Evolutionary conservation across 2,113 vertebrate genomes (phyloP).

Genomic region (Esox niger): DNA sequence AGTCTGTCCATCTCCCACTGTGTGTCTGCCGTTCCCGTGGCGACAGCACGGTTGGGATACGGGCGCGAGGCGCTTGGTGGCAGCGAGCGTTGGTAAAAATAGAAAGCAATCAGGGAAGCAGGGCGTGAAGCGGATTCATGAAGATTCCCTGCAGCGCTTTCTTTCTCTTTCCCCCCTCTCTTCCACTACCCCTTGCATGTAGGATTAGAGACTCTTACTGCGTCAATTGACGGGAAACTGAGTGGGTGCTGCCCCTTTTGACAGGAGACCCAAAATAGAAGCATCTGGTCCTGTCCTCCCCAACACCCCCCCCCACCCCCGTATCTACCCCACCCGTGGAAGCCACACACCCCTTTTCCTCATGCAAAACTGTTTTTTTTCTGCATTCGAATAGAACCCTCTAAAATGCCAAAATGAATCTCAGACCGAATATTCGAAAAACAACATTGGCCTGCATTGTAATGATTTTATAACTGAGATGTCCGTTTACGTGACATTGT

Average conservation of each 20-base stretch:
- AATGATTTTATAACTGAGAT: slow-evolving; percentile 53
- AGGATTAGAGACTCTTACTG: slow-evolving; percentile 65
- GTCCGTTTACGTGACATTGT: neutral
- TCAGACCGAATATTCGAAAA: slow-evolving; percentile 56
- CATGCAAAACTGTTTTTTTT: neutral
- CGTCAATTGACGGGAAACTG: slow-evolving; percentile 52
- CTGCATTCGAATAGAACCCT: slow-evolving; percentile 32
- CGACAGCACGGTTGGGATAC: slow-evolving; percentile 72
- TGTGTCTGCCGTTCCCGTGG: slow-evolving; percentile 69
- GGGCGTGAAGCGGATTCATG: slow-evolving; percentile 74
- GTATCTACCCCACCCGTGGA: no score
- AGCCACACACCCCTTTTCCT: neutral
- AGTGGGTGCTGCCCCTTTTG: slow-evolving; percentile 60
- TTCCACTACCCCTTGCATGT: slow-evolving; percentile 61
- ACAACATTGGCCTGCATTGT: slow-evolving; percentile 19
- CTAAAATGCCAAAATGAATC: slow-evolving; percentile 62
- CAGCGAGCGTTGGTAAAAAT: slow-evolving; percentile 76
- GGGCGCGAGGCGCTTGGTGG: slow-evolving; percentile 68
- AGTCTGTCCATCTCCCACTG: slow-evolving; percentile 46
- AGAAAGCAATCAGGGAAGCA: slow-evolving; percentile 78
- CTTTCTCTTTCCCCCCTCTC: slow-evolving; percentile 63
- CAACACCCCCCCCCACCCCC: slow-evolving; percentile 26
- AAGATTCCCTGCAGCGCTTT: slow-evolving; percentile 70
- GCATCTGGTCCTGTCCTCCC: slow-evolving; percentile 58
- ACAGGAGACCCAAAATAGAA: slow-evolving; percentile 66